Conservation (phyloP, 2,888 invertebrate genomes). For the Imbricaverruca yamaguchii region DNA sequence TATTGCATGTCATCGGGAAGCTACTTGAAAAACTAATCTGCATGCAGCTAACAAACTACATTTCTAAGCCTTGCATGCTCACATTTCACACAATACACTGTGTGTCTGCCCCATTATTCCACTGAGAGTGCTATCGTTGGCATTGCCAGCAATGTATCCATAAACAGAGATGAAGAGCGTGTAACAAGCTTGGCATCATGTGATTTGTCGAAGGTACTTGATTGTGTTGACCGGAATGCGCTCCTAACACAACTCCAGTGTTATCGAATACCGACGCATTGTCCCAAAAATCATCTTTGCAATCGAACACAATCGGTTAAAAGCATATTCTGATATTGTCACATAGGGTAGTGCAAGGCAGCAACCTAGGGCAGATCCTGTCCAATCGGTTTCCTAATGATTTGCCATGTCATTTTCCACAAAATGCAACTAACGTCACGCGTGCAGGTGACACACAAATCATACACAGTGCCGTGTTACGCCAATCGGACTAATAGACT, state of each 20-base stretch:
- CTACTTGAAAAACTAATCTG: background rate
- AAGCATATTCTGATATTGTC: background rate
- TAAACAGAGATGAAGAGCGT: background rate
- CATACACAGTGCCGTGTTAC: background rate
- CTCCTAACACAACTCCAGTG: too few relatives aligned
- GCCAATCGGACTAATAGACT: background rate
- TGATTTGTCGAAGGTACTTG: background rate
- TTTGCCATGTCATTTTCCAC: background rate
- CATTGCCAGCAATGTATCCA: background rate
- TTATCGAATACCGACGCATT: too few relatives aligned
- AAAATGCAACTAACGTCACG: background rate
- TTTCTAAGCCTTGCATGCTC: background rate
- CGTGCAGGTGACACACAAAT: background rate
- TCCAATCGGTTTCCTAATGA: background rate
- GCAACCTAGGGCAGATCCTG: background rate
- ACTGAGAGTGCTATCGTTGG: background rate
- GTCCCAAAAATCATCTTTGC: background rate
- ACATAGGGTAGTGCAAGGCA: background rate
- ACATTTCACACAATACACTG: background rate
- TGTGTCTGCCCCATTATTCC: background rate
- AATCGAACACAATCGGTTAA: background rate
- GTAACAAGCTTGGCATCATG: background rate
- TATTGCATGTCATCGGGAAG: background rate
- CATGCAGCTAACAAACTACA: background rate
- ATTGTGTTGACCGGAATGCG: background rate